These are phyloP conservation scores for Pilophorus perplexus DNA, from an alignment of 2,888 invertebrate species.

Conservation along the genomic window DNA sequence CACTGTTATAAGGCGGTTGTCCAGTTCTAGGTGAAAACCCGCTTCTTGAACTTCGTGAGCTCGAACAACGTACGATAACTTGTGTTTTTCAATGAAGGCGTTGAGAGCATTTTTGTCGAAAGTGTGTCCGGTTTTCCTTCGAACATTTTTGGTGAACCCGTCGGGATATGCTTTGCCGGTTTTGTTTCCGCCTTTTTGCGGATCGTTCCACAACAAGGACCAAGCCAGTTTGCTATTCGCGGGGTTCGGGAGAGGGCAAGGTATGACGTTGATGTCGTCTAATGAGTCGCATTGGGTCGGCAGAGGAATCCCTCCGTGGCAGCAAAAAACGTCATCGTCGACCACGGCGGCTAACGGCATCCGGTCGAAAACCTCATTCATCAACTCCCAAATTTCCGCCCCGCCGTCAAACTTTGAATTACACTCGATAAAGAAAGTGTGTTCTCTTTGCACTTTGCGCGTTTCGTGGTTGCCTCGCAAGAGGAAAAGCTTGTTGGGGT, in stretches of 20 bases:
- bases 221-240: slow-evolving; percentile 72
- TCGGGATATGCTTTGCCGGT: neutral
- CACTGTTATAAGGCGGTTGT: slow-evolving; percentile 67
- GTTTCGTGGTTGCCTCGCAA: slow-evolving; percentile 75
- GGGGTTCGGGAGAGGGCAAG: slow-evolving; percentile 59
- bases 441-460: slow-evolving; percentile 70
- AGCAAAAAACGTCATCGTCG: slow-evolving; percentile 73
- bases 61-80: slow-evolving; percentile 67
- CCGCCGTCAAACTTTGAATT: slow-evolving; percentile 66
- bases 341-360: slow-evolving; percentile 71
- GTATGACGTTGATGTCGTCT: slow-evolving; percentile 64
- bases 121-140: slow-evolving; percentile 70
- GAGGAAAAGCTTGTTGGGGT: slow-evolving; percentile 63
- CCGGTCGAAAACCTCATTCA: slow-evolving; percentile 69
- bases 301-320: slow-evolving; percentile 75
- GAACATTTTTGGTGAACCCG: slow-evolving; percentile 66
- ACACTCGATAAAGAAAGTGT: slow-evolving; percentile 70
- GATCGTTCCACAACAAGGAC: slow-evolving; percentile 80
- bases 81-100: slow-evolving; percentile 64
- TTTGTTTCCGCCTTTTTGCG: slow-evolving; percentile 50
- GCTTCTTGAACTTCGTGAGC: slow-evolving; percentile 71
- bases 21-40: slow-evolving; percentile 67
- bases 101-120: slow-evolving; percentile 68
- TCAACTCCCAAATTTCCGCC: slow-evolving; percentile 63
- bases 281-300: slow-evolving; percentile 64